phyloP scores from a whole-genome alignment of 1,140 invertebrate genomes.

The Drosophila subpulchrella region DNA sequence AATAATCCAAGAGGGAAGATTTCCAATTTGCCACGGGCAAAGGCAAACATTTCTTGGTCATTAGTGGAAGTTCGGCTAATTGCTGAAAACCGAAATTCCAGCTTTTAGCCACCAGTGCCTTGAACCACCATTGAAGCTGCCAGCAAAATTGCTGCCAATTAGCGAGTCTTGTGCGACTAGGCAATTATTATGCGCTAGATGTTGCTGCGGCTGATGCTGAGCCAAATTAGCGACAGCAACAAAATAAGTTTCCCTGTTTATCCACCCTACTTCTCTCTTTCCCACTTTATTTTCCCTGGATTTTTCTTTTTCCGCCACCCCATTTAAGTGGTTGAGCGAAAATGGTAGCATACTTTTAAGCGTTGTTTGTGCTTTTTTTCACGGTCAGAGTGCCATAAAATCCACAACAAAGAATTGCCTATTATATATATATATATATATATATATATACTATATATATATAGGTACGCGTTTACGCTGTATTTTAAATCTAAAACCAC shows the following conservation, averaged over 20 bases:
- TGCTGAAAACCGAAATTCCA: constrained; percentile 31
- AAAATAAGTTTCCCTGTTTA: constrained; percentile 35
- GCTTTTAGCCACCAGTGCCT: not conserved
- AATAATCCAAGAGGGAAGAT: constrained; percentile 1
- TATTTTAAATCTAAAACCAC: constrained; percentile 76
- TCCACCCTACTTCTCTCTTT: not conserved
- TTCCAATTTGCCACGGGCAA: constrained; percentile 2
- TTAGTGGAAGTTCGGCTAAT: constrained; percentile 21
- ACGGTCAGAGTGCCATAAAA: constrained; percentile 48
- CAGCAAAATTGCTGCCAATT: constrained; percentile 45
- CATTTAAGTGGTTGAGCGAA: constrained; percentile 29
- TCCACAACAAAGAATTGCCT: constrained; percentile 48
- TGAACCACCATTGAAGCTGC: constrained; percentile 20
- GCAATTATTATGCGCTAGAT: constrained; percentile 49
- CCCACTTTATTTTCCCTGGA: not conserved
- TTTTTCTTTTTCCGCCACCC: not conserved
- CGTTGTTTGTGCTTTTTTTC: constrained; percentile 16
- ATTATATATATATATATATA: constrained; percentile 11
- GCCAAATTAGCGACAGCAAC: constrained; percentile 51
- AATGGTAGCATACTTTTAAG: constrained; percentile 54
- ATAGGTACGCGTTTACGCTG: constrained; percentile 26
- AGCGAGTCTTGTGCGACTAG: constrained; percentile 45
- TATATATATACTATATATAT: constrained; percentile 1
- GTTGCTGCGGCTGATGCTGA: constrained; percentile 35
- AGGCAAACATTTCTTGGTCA: constrained; percentile 13